Evolutionary conservation across 2,113 vertebrate genomes (phyloP).

Genomic region (Gasterosteus nipponicus): DNA sequence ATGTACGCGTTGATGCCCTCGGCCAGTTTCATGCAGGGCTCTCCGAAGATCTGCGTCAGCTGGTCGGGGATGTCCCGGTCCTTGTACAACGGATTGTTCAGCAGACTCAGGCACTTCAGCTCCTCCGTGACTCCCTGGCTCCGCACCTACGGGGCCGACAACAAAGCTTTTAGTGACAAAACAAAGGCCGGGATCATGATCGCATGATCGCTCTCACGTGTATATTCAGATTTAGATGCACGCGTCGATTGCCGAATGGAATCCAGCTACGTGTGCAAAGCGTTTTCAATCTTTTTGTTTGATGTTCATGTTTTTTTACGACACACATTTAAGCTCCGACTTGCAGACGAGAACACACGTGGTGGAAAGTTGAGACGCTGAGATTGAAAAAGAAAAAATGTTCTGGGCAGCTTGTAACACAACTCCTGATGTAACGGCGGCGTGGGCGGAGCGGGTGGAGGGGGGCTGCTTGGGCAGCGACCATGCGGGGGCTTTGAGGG

Average conservation of each 20-base stretch:
- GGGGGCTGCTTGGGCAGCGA: no score
- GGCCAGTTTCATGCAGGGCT: conserved; percentile 87
- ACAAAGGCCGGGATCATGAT: background rate
- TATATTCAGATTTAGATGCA: background rate
- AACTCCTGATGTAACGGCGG: conserved; percentile 13
- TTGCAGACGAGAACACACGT: background rate
- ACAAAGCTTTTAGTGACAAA: background rate
- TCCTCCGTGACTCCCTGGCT: conserved; percentile 84
- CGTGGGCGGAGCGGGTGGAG: no score
- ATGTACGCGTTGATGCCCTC: conserved; percentile 87
- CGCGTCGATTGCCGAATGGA: background rate
- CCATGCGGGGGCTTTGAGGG: background rate
- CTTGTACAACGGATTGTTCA: conserved; percentile 83
- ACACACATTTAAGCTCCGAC: no score
- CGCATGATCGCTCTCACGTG: no score
- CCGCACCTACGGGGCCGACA: conserved; percentile 75
- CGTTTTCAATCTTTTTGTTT: no score
- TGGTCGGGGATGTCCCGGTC: conserved; percentile 82
- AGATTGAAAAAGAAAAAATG: background rate
- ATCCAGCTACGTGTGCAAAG: background rate
- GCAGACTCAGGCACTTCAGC: conserved; percentile 84
- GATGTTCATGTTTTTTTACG: no score
- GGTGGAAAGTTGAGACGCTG: background rate
- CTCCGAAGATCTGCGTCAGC: conserved; percentile 83
- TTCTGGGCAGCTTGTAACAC: conserved; percentile 14